Evolutionary conservation across 2,888 invertebrate species (phyloP).

Genomic region (Tortricodes alternella): DNA sequence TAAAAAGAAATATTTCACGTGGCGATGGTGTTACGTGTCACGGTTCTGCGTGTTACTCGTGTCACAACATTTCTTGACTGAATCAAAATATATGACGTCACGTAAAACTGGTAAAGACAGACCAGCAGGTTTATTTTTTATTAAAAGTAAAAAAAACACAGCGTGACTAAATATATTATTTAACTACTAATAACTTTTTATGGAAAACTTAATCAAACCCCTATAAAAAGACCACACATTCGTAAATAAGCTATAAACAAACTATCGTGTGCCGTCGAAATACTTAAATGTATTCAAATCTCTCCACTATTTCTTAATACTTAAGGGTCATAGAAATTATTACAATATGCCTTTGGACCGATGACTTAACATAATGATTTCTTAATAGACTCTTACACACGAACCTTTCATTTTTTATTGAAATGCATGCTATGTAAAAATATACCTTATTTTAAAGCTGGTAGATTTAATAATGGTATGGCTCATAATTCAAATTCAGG

Average conservation of each 20-base stretch:
- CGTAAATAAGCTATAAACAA: neutral
- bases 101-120: too few relatives aligned
- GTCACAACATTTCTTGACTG: too few relatives aligned
- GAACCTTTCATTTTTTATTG: constrained; percentile 3
- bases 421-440: neutral
- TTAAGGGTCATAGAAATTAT: neutral
- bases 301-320: neutral
- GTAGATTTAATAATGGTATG: neutral
- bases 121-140: too few relatives aligned
- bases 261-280: neutral
- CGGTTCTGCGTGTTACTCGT: too few relatives aligned
- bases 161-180: constrained; percentile 17
- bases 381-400: constrained; percentile 19
- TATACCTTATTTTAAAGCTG: neutral
- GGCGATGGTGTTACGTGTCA: too few relatives aligned
- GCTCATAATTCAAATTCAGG: neutral
- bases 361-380: constrained; percentile 23
- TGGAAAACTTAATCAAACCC: constrained; percentile 24
- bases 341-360: neutral
- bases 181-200: constrained; percentile 23
- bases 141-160: neutral
- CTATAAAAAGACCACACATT: constrained; percentile 21
- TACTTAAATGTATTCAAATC: neutral
- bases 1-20: too few relatives aligned
- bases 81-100: too few relatives aligned